Conservation (phyloP, 2,888 invertebrate species). For the Platynereis dumerilii region DNA sequence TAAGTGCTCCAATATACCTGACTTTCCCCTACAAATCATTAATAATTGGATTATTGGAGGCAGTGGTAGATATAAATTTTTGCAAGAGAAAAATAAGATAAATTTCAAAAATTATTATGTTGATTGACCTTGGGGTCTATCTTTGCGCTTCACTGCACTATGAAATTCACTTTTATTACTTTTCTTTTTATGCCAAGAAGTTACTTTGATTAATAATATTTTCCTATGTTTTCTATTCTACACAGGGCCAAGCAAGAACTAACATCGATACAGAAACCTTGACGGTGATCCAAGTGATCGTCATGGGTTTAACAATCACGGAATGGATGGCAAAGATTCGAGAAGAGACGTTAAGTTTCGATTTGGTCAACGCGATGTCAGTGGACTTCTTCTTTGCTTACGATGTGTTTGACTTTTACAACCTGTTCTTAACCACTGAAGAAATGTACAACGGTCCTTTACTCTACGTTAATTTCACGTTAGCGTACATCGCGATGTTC, state of each 20-base stretch:
- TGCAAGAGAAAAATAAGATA: too few relatives aligned
- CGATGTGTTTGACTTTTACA: conserved; percentile 38
- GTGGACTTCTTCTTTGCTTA: conserved; percentile 39
- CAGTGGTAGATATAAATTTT: too few relatives aligned
- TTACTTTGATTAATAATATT: too few relatives aligned
- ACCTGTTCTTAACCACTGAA: conserved; percentile 20
- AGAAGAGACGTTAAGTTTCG: conserved; percentile 35
- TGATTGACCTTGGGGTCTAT: too few relatives aligned
- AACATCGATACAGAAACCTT: conserved; percentile 7
- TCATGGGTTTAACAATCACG: conserved; percentile 36
- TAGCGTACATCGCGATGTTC: conserved; percentile 36
- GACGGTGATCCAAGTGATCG: conserved; percentile 13
- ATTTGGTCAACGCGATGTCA: conserved; percentile 36
- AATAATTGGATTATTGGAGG: too few relatives aligned
- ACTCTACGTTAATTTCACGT: conserved; percentile 34
- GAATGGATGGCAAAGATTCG: conserved; percentile 38
- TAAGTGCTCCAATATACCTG: too few relatives aligned
- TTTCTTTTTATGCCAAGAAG: too few relatives aligned
- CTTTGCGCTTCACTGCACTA: too few relatives aligned
- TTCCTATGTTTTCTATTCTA: neutral
- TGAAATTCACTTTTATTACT: too few relatives aligned
- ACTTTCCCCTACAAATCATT: too few relatives aligned
- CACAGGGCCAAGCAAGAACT: neutral
- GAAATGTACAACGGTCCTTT: conserved; percentile 27
- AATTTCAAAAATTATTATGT: too few relatives aligned